Conservation (phyloP, 1,140 invertebrate species). For the Drosophila mauritiana region DNA sequence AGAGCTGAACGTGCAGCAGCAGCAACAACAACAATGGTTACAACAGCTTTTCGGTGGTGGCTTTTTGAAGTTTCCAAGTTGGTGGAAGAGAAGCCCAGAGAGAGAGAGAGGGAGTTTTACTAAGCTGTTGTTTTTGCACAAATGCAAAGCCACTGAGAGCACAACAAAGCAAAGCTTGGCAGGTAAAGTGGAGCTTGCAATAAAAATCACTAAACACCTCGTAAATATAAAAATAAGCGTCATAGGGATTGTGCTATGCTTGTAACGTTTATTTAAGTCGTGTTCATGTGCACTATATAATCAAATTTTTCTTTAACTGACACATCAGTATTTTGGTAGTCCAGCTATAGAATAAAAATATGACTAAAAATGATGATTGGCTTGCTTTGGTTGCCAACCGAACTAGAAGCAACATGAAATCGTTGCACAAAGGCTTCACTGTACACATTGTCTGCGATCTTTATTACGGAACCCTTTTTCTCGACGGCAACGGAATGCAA, state of each 20-base stretch:
- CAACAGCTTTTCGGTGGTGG: constrained; percentile 71
- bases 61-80: constrained; percentile 65
- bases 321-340: too few relatives aligned
- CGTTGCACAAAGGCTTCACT: neutral
- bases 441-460: constrained; percentile 13
- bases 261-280: too few relatives aligned
- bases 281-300: too few relatives aligned
- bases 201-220: too few relatives aligned
- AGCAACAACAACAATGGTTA: constrained; percentile 43
- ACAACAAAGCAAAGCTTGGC: constrained; percentile 54
- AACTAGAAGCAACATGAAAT: too few relatives aligned
- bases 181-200: constrained; percentile 29
- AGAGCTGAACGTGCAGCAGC: constrained; percentile 34
- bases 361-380: too few relatives aligned
- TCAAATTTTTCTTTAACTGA: too few relatives aligned
- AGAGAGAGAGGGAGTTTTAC: constrained; percentile 2
- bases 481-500: neutral
- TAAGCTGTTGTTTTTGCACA: constrained; percentile 47
- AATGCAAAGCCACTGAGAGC: constrained; percentile 46
- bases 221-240: too few relatives aligned
- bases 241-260: too few relatives aligned
- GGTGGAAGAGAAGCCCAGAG: neutral
- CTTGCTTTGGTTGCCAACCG: too few relatives aligned
- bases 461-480: constrained; percentile 16
- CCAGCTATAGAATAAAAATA: too few relatives aligned